Evolutionary conservation across 2,888 invertebrate genomes (phyloP), one percentile per base, ranked within the genome.

Genomic region (Margaritifera margaritifera): DNA sequence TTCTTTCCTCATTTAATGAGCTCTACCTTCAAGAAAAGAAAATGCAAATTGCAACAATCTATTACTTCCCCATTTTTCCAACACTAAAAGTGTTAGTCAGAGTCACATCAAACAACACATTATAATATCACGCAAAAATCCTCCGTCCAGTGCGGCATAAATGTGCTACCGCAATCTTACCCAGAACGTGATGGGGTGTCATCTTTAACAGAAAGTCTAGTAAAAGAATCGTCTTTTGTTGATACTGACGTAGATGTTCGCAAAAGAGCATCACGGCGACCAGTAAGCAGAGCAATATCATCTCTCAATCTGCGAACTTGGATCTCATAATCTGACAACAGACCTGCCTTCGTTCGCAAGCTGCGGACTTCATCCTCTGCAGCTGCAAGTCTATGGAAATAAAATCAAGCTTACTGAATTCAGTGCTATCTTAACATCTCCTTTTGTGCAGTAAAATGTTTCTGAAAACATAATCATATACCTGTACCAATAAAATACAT

Each of bases 261-360:
- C 50, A 77, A 62, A 18, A 86, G 81, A 50, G 80, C 78, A 66
- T 84, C 83, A 61, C 85, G 72, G 64, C 86, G 80, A 65, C 85
- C 84, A 31, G 84, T 82, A 31, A 89, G 80, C 54, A 88, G 77
- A 51, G 86, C 84, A 52, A 89, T 83, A 69, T 89, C 89, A 60
- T 88, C 89, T 59, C 87, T 77, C 57, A 89, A 81, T 65, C 84
- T 83, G n/a, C 86, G 85, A 52, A 88, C 79, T 77, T 89, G 87
- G 50, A 82, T 83, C 70, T 89, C 88, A 69, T 87, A 89, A 68
- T 87, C 85, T 63, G 83, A 85, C 59, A 89, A 76, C 60, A 88
- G 69, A 42, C 85, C 84, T 25, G 86, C 83, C 68, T 87, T 86
- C 60, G 85, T 74, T 64, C 87, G 78, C 75, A 88, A 72, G 50